A percentile compares a stretch with the other conserved stretches of the same genome.
These are phyloP conservation scores for Parasteatoda lunata DNA, from an alignment of 2,888 invertebrate genomes.

Conservation along the genomic window DNA sequence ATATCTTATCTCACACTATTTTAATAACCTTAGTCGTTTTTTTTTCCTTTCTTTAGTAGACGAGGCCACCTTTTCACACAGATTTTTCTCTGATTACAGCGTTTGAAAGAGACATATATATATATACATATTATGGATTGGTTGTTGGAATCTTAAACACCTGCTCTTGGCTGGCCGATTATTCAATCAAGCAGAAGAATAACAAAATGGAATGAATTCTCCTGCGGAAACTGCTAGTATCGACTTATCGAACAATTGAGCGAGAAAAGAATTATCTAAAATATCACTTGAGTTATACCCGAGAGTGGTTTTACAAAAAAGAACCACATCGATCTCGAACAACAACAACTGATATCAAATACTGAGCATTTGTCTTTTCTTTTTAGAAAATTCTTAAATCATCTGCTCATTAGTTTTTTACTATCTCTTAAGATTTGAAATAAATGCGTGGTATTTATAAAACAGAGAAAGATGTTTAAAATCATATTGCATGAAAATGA, in stretches of 20 bases:
- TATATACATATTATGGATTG: background rate
- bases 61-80: no score
- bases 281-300: conserved; percentile 17
- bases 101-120: background rate
- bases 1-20: no score
- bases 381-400: no score
- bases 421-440: no score
- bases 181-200: conserved; percentile 31
- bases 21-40: no score
- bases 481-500: no score
- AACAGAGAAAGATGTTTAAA: no score
- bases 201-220: conserved; percentile 37
- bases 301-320: background rate
- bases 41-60: no score
- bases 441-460: no score
- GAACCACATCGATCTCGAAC: background rate
- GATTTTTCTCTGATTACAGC: background rate
- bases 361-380: no score
- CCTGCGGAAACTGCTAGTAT: conserved; percentile 26
- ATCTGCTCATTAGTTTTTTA: no score
- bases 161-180: conserved; percentile 7
- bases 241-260: conserved; percentile 37
- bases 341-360: background rate
- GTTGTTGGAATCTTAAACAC: conserved; percentile 38
- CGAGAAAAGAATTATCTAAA: conserved; percentile 36